These are phyloP conservation scores for Pontoporia blainvillei DNA, from an alignment of 2,113 vertebrate species.

Conservation along the genomic window DNA sequence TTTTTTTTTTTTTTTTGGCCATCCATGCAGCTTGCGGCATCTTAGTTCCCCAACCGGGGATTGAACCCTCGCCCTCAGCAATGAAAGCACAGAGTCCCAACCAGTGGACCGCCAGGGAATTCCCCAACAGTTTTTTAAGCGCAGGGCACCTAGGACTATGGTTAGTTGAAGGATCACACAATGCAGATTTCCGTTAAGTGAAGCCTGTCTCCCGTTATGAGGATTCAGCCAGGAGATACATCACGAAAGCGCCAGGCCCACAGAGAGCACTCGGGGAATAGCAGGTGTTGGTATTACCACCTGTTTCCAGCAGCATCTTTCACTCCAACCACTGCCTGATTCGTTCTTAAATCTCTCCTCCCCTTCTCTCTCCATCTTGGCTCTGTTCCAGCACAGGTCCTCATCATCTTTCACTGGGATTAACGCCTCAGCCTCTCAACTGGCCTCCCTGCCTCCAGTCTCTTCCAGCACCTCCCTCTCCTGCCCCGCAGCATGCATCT, in stretches of 20 bases:
- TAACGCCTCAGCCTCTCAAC: background rate
- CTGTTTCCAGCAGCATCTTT: background rate
- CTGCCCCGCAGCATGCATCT: background rate
- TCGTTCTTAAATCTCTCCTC: background rate
- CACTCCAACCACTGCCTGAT: background rate
- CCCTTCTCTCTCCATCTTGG: background rate
- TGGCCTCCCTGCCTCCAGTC: background rate
- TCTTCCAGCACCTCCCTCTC: background rate
- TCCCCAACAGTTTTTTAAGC: background rate
- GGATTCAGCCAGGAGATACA: background rate
- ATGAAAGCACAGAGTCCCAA: no score
- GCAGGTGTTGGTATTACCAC: background rate
- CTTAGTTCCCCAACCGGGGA: no score
- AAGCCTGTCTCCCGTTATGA: background rate
- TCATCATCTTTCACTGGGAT: background rate
- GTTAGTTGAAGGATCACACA: background rate
- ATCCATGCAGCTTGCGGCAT: no score
- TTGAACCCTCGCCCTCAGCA: no score
- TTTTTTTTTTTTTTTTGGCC: background rate
- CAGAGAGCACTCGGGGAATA: no score
- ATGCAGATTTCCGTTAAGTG: background rate
- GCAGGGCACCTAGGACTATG: background rate
- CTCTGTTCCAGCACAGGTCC: background rate
- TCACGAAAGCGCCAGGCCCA: accelerated
- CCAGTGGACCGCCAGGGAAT: no score